Base-by-base conservation (phyloP, 1,140 invertebrate species). In the Drosophila rufa region DNA sequence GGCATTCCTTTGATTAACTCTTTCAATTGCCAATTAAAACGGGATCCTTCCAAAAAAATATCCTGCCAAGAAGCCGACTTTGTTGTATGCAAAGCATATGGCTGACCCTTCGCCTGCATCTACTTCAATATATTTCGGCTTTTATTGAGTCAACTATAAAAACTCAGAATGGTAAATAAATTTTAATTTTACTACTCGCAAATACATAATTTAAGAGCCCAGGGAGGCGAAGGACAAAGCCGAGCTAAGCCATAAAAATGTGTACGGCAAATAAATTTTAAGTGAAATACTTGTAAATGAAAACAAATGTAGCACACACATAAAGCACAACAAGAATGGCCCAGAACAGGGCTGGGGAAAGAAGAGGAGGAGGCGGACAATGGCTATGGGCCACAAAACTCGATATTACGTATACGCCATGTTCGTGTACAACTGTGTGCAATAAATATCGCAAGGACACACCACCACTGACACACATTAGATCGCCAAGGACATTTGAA, bases 241-340 rank as follows among this genome's bases (percentile, higher is more conserved):
- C 84, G 62, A 75, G 62, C 58, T 70, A 65, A 83, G 85, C 84
- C 84, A 89, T 89, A 89, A 89, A 89, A 89, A 84, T 84, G 84
- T 78, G 85, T 61, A 75, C 62, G 78, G 66, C 62, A 89, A 90
- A 89, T 90, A 89, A 84, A 89, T 89, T 89, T 80, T 80, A 90
- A 89, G 85, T 81, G 84, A 90, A 89, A 89, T 89, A 89, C 84
- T 89, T 89, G 84, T 84, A 90, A 89, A 89, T 89, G 84, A 89
- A 89, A 89, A 89, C 84, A 89, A 89, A 89, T 89, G 85, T 87
- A 78, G 78, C 55, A 66, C 73, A 83, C 68, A 77, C 47, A 70
- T 68, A 74, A 64, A 58, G 59, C 47, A 64, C 74, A 56, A 45
- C 43, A 45, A 56, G 40, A 56, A 47, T 60, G 56, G 33, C 9